These are phyloP conservation scores for Chroicocephalus ridibundus DNA, from an alignment of 2,113 vertebrate species.

Conservation along the genomic window DNA sequence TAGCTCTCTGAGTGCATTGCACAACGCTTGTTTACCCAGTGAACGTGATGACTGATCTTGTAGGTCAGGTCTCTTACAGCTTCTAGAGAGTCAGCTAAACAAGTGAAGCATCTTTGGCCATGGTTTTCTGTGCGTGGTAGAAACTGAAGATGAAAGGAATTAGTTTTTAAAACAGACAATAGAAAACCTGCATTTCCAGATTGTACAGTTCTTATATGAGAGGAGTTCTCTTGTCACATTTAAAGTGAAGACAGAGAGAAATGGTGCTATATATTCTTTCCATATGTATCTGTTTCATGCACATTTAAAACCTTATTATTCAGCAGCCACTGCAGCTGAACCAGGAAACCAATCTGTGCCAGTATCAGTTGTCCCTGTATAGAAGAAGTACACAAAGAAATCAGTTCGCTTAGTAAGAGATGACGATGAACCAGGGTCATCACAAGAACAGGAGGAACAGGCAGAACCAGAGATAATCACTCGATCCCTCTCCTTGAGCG, in stretches of 20 bases:
- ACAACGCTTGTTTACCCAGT: background rate
- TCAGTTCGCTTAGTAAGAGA: no score
- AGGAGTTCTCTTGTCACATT: background rate
- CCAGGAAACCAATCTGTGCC: no score
- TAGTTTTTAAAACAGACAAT: background rate
- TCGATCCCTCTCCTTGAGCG: no score
- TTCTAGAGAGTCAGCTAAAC: background rate
- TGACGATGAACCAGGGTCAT: no score
- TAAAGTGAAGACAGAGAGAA: background rate
- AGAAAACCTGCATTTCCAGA: background rate
- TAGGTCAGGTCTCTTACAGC: background rate
- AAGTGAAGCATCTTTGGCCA: background rate
- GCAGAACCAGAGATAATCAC: no score
- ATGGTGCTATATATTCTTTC: background rate
- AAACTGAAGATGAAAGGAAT: background rate
- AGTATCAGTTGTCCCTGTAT: no score
- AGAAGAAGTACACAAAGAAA: no score
- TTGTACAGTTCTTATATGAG: background rate
- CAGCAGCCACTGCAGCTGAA: no score
- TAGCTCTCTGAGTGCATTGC: background rate
- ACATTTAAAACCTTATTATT: background rate
- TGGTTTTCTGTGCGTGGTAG: background rate
- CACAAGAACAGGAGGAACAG: no score
- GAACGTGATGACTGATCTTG: background rate
- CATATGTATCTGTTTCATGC: background rate